Conservation (phyloP, 2,797 vertebrate species). For the Champsocephalus esox region DNA sequence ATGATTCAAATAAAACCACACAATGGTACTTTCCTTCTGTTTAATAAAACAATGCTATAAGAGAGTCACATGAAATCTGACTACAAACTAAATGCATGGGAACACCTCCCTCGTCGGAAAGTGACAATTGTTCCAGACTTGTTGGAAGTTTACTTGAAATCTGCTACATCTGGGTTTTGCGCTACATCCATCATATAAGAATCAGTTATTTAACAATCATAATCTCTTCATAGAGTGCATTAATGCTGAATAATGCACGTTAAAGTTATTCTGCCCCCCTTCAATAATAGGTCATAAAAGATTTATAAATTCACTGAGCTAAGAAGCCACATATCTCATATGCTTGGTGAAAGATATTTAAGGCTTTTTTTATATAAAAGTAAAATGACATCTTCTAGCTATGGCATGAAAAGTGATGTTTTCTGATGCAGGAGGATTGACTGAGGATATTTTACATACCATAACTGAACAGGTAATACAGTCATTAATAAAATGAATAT, state of each 20-base stretch:
- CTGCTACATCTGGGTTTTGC: slow-evolving; percentile 74
- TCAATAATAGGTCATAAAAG: slow-evolving; percentile 46
- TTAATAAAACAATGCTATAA: slow-evolving; percentile 68
- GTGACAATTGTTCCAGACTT: slow-evolving; percentile 19
- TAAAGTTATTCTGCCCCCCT: background rate
- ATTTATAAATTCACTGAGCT: slow-evolving; percentile 56
- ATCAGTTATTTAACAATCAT: slow-evolving; percentile 32
- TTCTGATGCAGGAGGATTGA: slow-evolving; percentile 35
- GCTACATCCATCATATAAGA: slow-evolving; percentile 67
- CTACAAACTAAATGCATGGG: slow-evolving; percentile 38
- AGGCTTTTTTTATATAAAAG: slow-evolving; percentile 69
- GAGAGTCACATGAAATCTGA: slow-evolving; percentile 57
- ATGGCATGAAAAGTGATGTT: slow-evolving; percentile 51
- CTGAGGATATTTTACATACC: slow-evolving; percentile 31
- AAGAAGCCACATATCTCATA: slow-evolving; percentile 59
- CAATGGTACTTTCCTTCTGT: slow-evolving; percentile 45
- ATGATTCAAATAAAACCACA: slow-evolving; percentile 32
- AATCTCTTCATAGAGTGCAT: slow-evolving; percentile 43
- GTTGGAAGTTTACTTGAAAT: slow-evolving; percentile 36
- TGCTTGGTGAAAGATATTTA: slow-evolving; percentile 69
- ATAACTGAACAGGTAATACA: slow-evolving; percentile 48
- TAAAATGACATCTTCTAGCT: slow-evolving; percentile 70
- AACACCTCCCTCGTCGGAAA: slow-evolving; percentile 37
- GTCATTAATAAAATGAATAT: slow-evolving; percentile 22
- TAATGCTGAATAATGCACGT: slow-evolving; percentile 27